Percentiles rank a stretch among this genome's conserved stretches.
Evolutionary conservation across 2,888 invertebrate species (phyloP).

Genomic region (Miltochrista miniata): DNA sequence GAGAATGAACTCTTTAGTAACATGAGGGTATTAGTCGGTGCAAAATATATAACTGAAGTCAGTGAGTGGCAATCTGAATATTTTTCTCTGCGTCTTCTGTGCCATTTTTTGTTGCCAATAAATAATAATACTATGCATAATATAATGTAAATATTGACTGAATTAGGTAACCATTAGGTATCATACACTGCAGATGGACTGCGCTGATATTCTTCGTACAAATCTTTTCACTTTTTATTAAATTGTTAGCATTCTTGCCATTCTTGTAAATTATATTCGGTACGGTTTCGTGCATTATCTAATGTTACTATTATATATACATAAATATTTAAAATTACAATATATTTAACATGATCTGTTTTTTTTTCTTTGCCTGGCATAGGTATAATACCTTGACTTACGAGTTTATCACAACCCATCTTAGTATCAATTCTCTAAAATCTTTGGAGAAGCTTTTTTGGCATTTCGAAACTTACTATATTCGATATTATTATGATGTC

Average conservation of each 20-base stretch:
- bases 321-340: slow-evolving; percentile 47
- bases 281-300: slow-evolving; percentile 54
- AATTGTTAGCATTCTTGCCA: slow-evolving; percentile 54
- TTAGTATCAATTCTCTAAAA: too few species aligned
- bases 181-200: slow-evolving; percentile 54
- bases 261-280: slow-evolving; percentile 60
- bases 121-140: slow-evolving; percentile 15
- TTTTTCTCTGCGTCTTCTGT: too few species aligned
- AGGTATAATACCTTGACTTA: too few species aligned
- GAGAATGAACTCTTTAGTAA: neutral
- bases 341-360: slow-evolving; percentile 31
- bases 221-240: slow-evolving; percentile 62
- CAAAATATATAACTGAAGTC: neutral
- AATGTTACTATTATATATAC: slow-evolving; percentile 52
- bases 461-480: too few species aligned
- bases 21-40: neutral
- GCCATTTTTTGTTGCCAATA: too few species aligned
- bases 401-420: too few species aligned
- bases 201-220: slow-evolving; percentile 73
- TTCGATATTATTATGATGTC: too few species aligned
- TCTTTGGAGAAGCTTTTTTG: too few species aligned
- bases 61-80: neutral
- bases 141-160: slow-evolving; percentile 54
- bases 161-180: slow-evolving; percentile 54
- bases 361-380: too few species aligned